phyloP scores from a whole-genome alignment of 2,888 invertebrate species.

The Ethmia dodecea region DNA sequence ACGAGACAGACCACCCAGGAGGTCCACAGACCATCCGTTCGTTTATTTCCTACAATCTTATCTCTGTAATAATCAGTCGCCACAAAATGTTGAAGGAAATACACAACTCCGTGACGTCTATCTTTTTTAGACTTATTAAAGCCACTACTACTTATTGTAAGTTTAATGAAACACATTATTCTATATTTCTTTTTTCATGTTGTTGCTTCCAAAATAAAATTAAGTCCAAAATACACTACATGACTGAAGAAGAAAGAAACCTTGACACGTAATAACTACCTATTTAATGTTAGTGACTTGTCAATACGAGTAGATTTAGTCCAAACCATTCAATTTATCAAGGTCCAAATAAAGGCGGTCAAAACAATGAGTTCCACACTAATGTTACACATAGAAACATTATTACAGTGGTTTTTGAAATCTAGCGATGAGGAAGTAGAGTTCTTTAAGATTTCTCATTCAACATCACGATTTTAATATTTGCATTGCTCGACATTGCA shows the following conservation, averaged over 20 bases:
- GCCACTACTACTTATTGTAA: too few relatives aligned
- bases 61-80: slow-evolving; percentile 55
- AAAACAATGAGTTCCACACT: slow-evolving; percentile 26
- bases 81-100: too few relatives aligned
- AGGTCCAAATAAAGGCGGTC: slow-evolving; percentile 26
- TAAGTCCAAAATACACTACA: too few relatives aligned
- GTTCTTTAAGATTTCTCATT: slow-evolving; percentile 24
- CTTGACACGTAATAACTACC: slow-evolving; percentile 18
- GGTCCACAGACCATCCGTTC: slow-evolving; percentile 40
- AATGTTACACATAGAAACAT: slow-evolving; percentile 19
- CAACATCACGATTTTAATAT: slow-evolving; percentile 28
- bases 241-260: slow-evolving; percentile 13
- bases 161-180: too few relatives aligned
- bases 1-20: slow-evolving; percentile 58
- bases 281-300: too few relatives aligned
- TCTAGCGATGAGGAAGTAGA: background rate
- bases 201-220: too few relatives aligned
- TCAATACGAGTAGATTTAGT: slow-evolving; percentile 15
- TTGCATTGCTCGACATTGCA: slow-evolving; percentile 19
- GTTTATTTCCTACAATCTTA: slow-evolving; percentile 62
- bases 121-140: too few relatives aligned
- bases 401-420: slow-evolving; percentile 9
- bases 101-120: too few relatives aligned
- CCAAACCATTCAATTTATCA: slow-evolving; percentile 23
- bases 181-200: too few relatives aligned